Evolutionary conservation across 2,113 vertebrate species (phyloP), one percentile per base, ranked within the genome.

Genomic region (Hippocampus zosterae): DNA sequence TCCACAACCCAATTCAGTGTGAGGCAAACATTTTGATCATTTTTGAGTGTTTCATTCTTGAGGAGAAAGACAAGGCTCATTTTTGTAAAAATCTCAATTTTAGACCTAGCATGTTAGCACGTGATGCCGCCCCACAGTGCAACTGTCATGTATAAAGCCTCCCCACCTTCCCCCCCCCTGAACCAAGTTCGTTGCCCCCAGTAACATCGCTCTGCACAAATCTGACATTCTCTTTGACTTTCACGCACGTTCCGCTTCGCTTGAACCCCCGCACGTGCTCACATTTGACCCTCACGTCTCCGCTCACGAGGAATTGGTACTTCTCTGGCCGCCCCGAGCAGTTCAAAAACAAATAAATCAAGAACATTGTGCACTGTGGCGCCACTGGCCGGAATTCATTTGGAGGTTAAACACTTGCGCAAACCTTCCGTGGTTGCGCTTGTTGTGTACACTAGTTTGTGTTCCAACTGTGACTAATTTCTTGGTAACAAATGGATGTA

Each of bases 401-500:
- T 46, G 63, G n/a, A 65, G 63, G 63, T 82, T 29, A 53, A 56
- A 41, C 64, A 52, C n/a, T n/a, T n/a, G n/a, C 12, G 13, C 48
- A 61, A 23, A 18, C 55, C 46, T 41, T 42, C 68, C 37, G 53
- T 5, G 71, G 57, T 71, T 77, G 23, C 71, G 56, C 74, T 76
- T 77, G 52, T 74, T 77, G 70, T 27, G 71, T 27, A 67, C 46
- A 18, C 68, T 15, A 1, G 15, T 27, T 27, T 19, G 27, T 18
- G 15, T 57, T 25, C 16, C 25, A 27, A 29, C 27, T 60, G 57
- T 57, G 12, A 2, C 3, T 11, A 29, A 57, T 33, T 60, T 60
- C 29, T 6, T 60, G 27, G 13, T 18, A 33, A 59, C n/a, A 53
- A 59, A 59, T 33, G 15, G 7, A 9, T 11, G 53, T n/a, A 23